Evolutionary conservation across 2,113 vertebrate species (phyloP).

Genomic region (Zosterops japonicus): DNA sequence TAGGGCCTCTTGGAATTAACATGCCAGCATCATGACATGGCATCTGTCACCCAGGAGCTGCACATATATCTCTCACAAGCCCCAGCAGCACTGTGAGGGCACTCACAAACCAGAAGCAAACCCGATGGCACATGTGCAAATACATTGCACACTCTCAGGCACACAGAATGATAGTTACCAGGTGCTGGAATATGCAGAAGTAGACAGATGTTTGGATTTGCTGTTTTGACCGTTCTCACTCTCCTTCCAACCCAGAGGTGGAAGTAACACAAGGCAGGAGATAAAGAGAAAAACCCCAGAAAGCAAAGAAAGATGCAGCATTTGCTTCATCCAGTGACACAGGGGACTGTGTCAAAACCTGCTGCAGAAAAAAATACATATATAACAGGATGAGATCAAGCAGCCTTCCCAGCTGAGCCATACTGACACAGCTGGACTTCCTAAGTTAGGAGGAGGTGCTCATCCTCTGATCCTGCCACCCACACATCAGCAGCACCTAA

Average conservation of each 20-base stretch:
- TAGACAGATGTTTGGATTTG: not conserved
- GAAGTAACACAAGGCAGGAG: constrained; percentile 69
- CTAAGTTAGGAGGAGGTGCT: not conserved
- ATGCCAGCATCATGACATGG: not conserved
- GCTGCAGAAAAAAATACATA: not conserved
- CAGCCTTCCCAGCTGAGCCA: not conserved
- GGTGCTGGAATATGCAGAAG: not conserved
- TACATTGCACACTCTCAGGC: not conserved
- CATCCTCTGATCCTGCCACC: not conserved
- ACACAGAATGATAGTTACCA: not conserved
- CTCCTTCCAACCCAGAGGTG: constrained; percentile 57
- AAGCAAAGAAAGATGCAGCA: not conserved
- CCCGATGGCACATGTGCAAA: not conserved
- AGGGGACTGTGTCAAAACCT: not conserved
- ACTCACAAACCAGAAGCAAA: not conserved
- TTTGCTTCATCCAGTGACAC: not conserved
- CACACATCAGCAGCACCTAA: not conserved
- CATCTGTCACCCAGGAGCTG: not conserved
- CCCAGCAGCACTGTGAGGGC: not conserved
- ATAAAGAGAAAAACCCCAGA: constrained; percentile 74
- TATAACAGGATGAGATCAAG: not conserved
- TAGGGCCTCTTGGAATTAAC: not conserved
- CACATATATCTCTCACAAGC: not conserved
- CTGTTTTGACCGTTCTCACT: not conserved
- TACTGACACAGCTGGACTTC: not conserved